Base-by-base conservation (phyloP, 1,140 invertebrate species). In the Pseudomyrmex flavicornis region DNA sequence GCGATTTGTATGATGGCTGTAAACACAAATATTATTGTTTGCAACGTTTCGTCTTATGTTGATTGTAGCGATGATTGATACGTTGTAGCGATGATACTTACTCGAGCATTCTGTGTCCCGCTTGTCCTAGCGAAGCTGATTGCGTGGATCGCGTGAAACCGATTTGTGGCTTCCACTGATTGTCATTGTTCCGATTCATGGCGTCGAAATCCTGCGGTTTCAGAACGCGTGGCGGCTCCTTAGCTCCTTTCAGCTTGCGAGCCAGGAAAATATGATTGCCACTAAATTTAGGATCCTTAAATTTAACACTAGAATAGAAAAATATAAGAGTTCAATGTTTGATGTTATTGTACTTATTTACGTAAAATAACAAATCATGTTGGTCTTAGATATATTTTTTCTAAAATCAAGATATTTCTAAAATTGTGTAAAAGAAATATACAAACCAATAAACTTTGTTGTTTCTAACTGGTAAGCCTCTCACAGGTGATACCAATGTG, bases 191-290 rank as follows among this genome's bases (percentile, higher is more conserved):
- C 85, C 95, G 95, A 91, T 96, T 95, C 91, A 97, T 95, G 54
- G 95, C 95, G 20, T 95, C 95, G 80, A 97, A 95, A 92, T 98
- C 96, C 66, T 96, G 96, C 0, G 98, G 97, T 93, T 98, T 98
- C 48, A 99, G 94, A 1, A 98, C 97, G 74, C 95, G 94, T 0
- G 96, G 95, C 1, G 98, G 98, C 68, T 97, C 95, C 44, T 95
- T 95, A 20, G 96, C 97, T 8, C 96, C 95, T 72, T 96, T 94
- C 54, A 99, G 94, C 58, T 96, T 95, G 54, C 94, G 95, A 13
- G 98, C 97, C 20, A 96, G 96, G 93, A 98, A 99, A 13, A 98
- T 95, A 91, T 96, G 98, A 85, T 96, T 96, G 2, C 95, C 95
- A 0, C 95, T 93, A 94, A 97, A 99, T 83, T 96, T 95, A 0